phyloP scores from a whole-genome alignment of 1,140 invertebrate genomes.

The Drosophila prosaltans region DNA sequence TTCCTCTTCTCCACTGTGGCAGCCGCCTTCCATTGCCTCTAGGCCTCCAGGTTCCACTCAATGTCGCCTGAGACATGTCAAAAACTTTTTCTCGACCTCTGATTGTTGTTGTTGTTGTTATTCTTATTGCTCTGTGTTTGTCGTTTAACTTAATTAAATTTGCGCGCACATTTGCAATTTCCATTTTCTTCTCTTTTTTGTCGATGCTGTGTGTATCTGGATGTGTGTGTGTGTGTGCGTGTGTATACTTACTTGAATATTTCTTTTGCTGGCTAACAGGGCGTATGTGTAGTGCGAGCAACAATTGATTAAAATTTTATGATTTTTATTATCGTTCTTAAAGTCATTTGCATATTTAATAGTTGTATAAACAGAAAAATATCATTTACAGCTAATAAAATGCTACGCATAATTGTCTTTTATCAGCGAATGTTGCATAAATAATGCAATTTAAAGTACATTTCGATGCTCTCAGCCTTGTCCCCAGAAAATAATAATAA shows the following conservation, averaged over 20 bases:
- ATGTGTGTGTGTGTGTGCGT: neutral
- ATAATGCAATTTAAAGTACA: neutral
- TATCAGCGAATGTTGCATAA: constrained; percentile 24
- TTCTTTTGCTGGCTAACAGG: constrained; percentile 20
- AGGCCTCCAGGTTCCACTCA: constrained; percentile 45
- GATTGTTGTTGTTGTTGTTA: constrained; percentile 22
- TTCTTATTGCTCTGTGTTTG: constrained; percentile 40
- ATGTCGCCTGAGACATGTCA: constrained; percentile 66
- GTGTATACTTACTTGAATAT: no score
- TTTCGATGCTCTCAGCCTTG: neutral
- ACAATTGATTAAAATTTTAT: constrained; percentile 77
- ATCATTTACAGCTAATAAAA: constrained; percentile 58
- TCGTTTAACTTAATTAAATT: constrained; percentile 81
- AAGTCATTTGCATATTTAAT: constrained; percentile 54
- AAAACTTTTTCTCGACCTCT: constrained; percentile 41
- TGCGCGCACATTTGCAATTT: constrained; percentile 62
- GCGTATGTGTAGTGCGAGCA: constrained; percentile 56
- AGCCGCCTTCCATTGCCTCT: constrained; percentile 35
- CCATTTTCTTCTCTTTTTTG: constrained; percentile 18
- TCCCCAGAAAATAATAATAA: no score
- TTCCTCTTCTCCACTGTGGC: constrained; percentile 40
- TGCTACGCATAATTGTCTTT: constrained; percentile 53
- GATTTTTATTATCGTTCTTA: constrained; percentile 42
- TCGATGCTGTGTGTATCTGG: neutral
- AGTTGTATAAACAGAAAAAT: constrained; percentile 32